These are phyloP conservation scores for Gnatocerus cornutus DNA, from an alignment of 2,888 invertebrate genomes.

Conservation along the genomic window DNA sequence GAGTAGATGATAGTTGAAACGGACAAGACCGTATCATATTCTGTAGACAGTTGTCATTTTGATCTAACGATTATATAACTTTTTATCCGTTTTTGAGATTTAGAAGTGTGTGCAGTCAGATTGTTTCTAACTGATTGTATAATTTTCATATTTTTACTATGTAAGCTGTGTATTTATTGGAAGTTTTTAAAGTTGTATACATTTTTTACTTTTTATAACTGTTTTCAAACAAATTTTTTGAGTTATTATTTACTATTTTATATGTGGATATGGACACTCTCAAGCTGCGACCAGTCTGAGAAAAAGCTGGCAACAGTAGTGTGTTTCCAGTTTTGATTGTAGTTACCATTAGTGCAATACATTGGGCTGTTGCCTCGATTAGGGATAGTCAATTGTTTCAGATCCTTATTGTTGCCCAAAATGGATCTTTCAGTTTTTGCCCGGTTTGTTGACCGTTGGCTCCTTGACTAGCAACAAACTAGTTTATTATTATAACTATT, in stretches of 20 bases:
- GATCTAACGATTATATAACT: conserved; percentile 67
- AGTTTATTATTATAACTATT: conserved; percentile 63
- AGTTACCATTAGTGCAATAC: conserved; percentile 72
- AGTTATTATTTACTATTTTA: conserved; percentile 62
- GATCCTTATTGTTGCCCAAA: conserved; percentile 69
- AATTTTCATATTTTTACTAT: conserved; percentile 68
- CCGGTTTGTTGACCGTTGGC: conserved; percentile 64
- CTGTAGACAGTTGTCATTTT: conserved; percentile 69
- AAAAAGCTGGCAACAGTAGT: conserved; percentile 54
- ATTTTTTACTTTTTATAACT: conserved; percentile 71
- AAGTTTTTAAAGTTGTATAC: conserved; percentile 68
- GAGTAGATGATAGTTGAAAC: conserved; percentile 64
- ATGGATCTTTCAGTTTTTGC: conserved; percentile 66
- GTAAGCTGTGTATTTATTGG: conserved; percentile 70
- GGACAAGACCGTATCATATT: conserved; percentile 68
- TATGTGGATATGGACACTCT: conserved; percentile 59
- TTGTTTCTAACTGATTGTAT: conserved; percentile 66
- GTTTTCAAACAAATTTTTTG: conserved; percentile 67
- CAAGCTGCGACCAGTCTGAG: conserved; percentile 51
- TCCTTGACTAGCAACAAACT: conserved; percentile 70
- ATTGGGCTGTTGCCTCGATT: conserved; percentile 68
- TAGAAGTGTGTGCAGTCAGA: conserved; percentile 67
- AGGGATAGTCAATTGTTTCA: conserved; percentile 71
- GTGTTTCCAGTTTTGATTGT: conserved; percentile 60
- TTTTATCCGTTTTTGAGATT: conserved; percentile 68